phyloP scores from a whole-genome alignment of 30 jellyfish, hydroid and myxozoan genomes.

The Morbakka virulenta region DNA sequence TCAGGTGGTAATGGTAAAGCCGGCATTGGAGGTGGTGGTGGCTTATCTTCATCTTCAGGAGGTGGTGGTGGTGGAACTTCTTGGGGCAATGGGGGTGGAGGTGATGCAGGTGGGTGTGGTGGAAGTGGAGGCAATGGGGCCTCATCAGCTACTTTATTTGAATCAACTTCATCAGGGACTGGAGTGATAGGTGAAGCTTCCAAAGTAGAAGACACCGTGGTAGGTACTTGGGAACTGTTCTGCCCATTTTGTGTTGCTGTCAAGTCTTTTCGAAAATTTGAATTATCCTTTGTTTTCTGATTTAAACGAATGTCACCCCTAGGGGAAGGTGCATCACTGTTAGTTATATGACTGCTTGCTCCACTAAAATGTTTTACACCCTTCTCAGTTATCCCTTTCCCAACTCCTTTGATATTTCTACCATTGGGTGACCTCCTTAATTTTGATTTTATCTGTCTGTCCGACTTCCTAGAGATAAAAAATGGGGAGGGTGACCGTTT shows the following conservation, averaged over 20 bases:
- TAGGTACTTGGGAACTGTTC: neutral
- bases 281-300: neutral
- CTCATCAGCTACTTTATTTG: neutral
- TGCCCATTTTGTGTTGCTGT: neutral
- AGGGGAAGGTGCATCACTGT: neutral
- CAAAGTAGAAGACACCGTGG: neutral
- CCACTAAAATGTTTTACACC: neutral
- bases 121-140: constrained; percentile 62
- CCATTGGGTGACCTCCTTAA: neutral
- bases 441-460: neutral
- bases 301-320: neutral
- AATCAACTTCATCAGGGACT: constrained; percentile 68
- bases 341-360: neutral
- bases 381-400: neutral
- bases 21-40: constrained; percentile 81
- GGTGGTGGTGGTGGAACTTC: constrained; percentile 80
- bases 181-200: constrained; percentile 77
- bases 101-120: constrained; percentile 81
- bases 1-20: constrained; percentile 93
- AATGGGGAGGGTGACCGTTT: constrained; percentile 14
- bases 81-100: constrained; percentile 76
- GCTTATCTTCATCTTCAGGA: constrained; percentile 59
- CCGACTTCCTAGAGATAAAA: neutral
- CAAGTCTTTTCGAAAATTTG: neutral
- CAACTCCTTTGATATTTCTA: neutral